Base-by-base conservation (phyloP, 2,113 vertebrate genomes). In the Amblyornis subalaris region DNA sequence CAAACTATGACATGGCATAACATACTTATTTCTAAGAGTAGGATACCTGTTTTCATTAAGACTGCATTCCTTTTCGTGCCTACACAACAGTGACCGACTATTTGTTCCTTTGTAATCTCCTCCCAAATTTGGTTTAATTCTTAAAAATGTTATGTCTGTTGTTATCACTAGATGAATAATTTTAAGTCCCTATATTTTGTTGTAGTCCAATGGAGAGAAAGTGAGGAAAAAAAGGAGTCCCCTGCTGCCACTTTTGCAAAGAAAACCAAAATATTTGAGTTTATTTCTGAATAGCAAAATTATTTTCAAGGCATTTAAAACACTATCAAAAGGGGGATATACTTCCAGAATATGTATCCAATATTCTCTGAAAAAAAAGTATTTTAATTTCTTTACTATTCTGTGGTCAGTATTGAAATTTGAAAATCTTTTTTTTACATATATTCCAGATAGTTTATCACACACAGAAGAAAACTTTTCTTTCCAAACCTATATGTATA, bases 341-440 rank as follows among this genome's bases (percentile, higher is more conserved):
- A 31, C 2, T 36, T n/a, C 2, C 8, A 88, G 57, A 88, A 66
- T n/a, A 53, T 1, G 0, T 19, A 35, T 70, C 5, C 1, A 2
- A 73, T n/a, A n/a, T n/a, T n/a, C n/a, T n/a, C n/a, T n/a, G 3
- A 25, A 21, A 29, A 33, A 55, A 28, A 29, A 28, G 1, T 9
- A 3, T n/a, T 69, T 44, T 0, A 35, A 33, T 69, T 50, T 54
- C 6, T 77, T 77, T 88, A 24, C 1, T 45, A 18, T 62, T 66
- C 10, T 1, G 11, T 35, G 10, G 2, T 67, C 44, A 16, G 2
- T 35, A 44, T 3, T 47, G 40, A 64, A 53, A 74, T 53, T 15
- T 36, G 38, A 73, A 93, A 91, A 74, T 9, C 5, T 50, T 3
- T 29, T 58, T 65, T 23, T 54, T 25, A 10, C 3, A 58, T 19